phyloP scores from a whole-genome alignment of 2,888 invertebrate species.

The Leptinotarsa tumamoca region DNA sequence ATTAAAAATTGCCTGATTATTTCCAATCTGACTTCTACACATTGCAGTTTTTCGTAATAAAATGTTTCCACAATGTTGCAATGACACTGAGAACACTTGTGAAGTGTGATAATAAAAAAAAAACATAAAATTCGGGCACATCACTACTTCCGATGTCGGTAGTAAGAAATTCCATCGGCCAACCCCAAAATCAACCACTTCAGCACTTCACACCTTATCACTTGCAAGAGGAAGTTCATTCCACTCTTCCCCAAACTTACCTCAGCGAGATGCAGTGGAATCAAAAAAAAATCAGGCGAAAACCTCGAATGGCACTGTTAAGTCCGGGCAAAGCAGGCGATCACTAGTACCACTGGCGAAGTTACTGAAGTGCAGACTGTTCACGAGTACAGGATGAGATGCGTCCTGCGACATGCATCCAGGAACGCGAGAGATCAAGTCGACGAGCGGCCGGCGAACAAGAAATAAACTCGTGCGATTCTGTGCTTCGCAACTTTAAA shows the following conservation, averaged over 20 bases:
- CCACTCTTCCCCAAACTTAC: background rate
- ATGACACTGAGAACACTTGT: background rate
- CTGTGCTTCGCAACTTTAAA: constrained; percentile 73
- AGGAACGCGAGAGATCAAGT: constrained; percentile 27
- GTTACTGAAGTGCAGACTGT: constrained; percentile 43
- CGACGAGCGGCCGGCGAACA: constrained; percentile 63
- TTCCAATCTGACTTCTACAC: background rate
- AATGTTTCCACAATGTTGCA: background rate
- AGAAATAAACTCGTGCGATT: constrained; percentile 73
- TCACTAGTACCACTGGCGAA: constrained; percentile 23
- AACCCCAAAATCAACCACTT: constrained; percentile 32
- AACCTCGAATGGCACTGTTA: constrained; percentile 27
- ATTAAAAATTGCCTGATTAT: too few species aligned
- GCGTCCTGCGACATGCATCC: constrained; percentile 17
- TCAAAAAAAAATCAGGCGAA: constrained; percentile 19
- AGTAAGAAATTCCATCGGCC: constrained; percentile 6
- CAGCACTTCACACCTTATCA: constrained; percentile 24
- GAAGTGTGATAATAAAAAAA: background rate
- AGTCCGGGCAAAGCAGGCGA: constrained; percentile 27
- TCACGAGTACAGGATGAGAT: constrained; percentile 47
- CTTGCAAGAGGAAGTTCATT: constrained; percentile 27
- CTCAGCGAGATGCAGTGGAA: constrained; percentile 21
- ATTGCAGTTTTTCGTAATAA: background rate
- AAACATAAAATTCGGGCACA: background rate
- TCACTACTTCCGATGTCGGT: constrained; percentile 1